Base-by-base conservation (phyloP, 2,888 invertebrate genomes). In the Mythimna pallens region DNA sequence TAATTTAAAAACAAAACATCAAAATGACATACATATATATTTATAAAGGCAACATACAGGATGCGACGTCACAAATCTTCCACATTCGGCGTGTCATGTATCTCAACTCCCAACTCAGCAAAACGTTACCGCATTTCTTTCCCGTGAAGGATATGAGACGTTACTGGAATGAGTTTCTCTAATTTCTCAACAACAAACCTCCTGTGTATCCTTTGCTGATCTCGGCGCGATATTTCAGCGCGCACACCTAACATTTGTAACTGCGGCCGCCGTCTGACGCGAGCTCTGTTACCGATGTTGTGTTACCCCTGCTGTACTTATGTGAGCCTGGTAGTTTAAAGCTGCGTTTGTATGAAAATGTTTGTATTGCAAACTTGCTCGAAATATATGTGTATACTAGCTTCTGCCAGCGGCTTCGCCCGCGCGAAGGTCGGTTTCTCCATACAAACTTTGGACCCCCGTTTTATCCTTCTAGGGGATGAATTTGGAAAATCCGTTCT, bases 161-260 rank as follows among this genome's bases (percentile, higher is more conserved):
- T 82, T 81, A 81, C 58, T 1, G 36, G 70, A 81, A 81, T 82
- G 81, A 81, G 81, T 78, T 81, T 68, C 67, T 82, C 79, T 81
- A 81, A 82, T 81, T 81, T 82, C 83, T 82, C 79, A 81, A 75
- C 83, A 81, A 74, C 74, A 82, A 82, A 79, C 83, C 83, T 81
- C 76, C 54, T 63, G 80, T 84, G 77, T 84, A 80, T 73, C 71
- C 82, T 65, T 57, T 63, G 80, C 85, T 73, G 74, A 78, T 80
- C 69, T 73, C 64, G 58, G 57, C 66, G 68, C 74, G 61, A 85
- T 84, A 85, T 85, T 84, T 84, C 78, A 84, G 72, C 62, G 79
- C 78, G 69, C 82, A 74, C 83, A 82, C 73, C 75, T 75, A 75
- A 71, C 73, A 78, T 81, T 81, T 83, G 81, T 79, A 71, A 84